phyloP scores from a whole-genome alignment of 2,797 vertebrate genomes.

The Cyprinella venusta region DNA sequence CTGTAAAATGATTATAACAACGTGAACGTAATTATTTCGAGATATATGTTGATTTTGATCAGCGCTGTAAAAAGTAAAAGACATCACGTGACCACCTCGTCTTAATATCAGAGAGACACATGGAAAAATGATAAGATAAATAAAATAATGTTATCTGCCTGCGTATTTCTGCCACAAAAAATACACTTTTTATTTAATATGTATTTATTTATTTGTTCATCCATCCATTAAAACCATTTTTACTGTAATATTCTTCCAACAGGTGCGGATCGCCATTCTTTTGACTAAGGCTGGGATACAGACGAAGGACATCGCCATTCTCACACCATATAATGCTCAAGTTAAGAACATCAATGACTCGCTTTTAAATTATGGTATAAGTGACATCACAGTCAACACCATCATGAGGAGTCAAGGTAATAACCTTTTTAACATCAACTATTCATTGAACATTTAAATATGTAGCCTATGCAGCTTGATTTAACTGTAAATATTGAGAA shows the following conservation, averaged over 20 bases:
- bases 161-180: neutral
- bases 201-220: neutral
- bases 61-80: neutral
- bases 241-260: conserved; percentile 1
- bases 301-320: conserved; percentile 73
- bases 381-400: conserved; percentile 73
- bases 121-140: neutral
- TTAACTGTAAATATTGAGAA: neutral
- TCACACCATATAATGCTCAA: conserved; percentile 85
- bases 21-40: neutral
- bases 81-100: neutral
- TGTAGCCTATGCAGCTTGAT: too few species aligned
- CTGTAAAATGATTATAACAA: neutral
- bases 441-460: neutral
- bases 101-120: neutral
- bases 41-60: neutral
- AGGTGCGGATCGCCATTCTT: conserved; percentile 77
- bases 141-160: neutral
- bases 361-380: conserved; percentile 58
- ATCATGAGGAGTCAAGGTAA: conserved; percentile 86
- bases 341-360: conserved; percentile 73
- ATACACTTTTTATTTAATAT: neutral
- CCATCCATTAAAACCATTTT: neutral
- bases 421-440: neutral
- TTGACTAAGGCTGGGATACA: conserved; percentile 70